These are phyloP conservation scores for Drosophila greeni DNA, from an alignment of 2,888 invertebrate species.

Conservation along the genomic window DNA sequence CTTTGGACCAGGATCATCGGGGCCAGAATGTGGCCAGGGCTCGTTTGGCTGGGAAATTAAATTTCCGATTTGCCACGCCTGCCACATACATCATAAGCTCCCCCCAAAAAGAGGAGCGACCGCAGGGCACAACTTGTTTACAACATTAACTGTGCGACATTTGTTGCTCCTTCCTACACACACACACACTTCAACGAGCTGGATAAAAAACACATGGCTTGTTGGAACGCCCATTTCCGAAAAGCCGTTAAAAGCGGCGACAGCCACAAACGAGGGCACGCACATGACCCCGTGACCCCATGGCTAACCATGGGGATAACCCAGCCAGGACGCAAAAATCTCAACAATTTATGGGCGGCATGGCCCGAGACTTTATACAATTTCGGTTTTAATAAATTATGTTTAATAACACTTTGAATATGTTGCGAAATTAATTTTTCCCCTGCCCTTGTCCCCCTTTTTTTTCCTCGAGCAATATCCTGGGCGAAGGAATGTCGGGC, in stretches of 20 bases:
- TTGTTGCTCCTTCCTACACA: slow-evolving; percentile 56
- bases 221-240: slow-evolving; percentile 46
- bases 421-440: slow-evolving; percentile 74
- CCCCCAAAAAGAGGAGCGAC: slow-evolving; percentile 16
- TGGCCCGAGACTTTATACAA: slow-evolving; percentile 61
- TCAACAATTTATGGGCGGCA: slow-evolving; percentile 64
- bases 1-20: slow-evolving; percentile 22
- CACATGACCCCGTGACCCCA: slow-evolving; percentile 59
- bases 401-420: slow-evolving; percentile 75
- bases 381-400: slow-evolving; percentile 75
- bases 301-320: slow-evolving; percentile 31
- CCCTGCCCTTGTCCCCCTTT: slow-evolving; percentile 51
- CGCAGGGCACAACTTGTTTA: slow-evolving; percentile 62
- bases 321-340: slow-evolving; percentile 49
- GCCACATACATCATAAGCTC: slow-evolving; percentile 69
- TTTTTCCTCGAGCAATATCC: slow-evolving; percentile 26
- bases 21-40: slow-evolving; percentile 37
- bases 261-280: slow-evolving; percentile 48
- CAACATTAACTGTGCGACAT: slow-evolving; percentile 74
- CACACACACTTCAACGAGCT: slow-evolving; percentile 19
- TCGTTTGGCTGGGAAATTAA: slow-evolving; percentile 66
- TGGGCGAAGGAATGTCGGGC: slow-evolving; percentile 33
- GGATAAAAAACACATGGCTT: slow-evolving; percentile 33
- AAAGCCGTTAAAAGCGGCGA: slow-evolving; percentile 54
- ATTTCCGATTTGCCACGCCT: slow-evolving; percentile 69